Conservation (phyloP, 2,113 vertebrate genomes). For the Hystrix brachyura region DNA sequence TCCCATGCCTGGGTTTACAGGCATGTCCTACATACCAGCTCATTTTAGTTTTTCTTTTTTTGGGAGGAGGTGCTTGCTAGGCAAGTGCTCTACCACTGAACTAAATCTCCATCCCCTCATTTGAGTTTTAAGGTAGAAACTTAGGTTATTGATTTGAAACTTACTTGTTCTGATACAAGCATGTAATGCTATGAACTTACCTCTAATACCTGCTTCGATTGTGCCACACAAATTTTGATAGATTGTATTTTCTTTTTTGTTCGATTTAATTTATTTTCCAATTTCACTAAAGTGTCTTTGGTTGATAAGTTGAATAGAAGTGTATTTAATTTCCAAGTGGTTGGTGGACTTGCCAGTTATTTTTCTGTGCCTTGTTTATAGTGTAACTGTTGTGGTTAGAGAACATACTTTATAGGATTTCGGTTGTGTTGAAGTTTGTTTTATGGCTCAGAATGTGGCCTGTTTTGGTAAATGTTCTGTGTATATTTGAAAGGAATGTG, state of each 20-base stretch:
- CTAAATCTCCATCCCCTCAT: no score
- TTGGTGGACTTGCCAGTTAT: neutral
- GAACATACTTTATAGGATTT: neutral
- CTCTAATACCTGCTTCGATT: constrained; percentile 31
- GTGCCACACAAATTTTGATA: constrained; percentile 28
- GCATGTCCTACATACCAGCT: neutral
- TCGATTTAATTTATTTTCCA: neutral
- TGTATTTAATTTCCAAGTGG: neutral
- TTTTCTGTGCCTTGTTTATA: neutral
- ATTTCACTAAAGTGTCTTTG: constrained; percentile 1
- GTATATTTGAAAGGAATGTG: neutral
- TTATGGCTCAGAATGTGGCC: neutral
- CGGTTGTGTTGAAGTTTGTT: neutral
- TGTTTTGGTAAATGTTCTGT: neutral
- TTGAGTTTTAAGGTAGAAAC: neutral
- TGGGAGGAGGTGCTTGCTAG: no score
- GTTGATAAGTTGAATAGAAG: neutral
- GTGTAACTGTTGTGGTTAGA: neutral
- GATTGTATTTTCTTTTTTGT: neutral
- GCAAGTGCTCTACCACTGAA: no score
- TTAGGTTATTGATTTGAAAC: constrained; percentile 58
- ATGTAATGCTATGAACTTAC: constrained; percentile 25
- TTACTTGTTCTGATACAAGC: neutral
- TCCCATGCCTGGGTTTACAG: neutral
- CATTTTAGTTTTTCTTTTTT: neutral